Evolutionary conservation across 2,888 invertebrate genomes (phyloP).

Genomic region (Diaprepes abbreviatus): DNA sequence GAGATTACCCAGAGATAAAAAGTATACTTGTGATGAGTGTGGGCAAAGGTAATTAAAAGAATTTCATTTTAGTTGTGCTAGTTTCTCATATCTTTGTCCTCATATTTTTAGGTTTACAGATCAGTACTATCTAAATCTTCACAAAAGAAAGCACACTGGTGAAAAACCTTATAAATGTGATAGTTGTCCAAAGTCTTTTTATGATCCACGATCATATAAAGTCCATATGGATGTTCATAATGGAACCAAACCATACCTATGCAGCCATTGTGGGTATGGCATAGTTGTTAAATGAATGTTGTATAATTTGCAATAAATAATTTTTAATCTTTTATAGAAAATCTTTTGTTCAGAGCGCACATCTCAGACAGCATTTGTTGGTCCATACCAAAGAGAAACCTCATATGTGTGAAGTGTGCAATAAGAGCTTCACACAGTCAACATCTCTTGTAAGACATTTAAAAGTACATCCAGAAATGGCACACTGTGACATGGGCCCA

Average conservation of each 20-base stretch:
- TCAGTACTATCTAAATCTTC: constrained; percentile 61
- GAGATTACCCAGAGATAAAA: constrained; percentile 69
- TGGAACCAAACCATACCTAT: constrained; percentile 59
- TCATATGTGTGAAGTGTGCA: constrained; percentile 58
- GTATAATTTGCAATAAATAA: no score
- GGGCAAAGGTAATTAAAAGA: constrained; percentile 59
- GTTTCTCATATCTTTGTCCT: background rate
- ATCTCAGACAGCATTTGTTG: constrained; percentile 59
- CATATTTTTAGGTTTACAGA: constrained; percentile 57
- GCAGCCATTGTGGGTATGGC: constrained; percentile 58
- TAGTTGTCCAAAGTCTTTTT: constrained; percentile 59
- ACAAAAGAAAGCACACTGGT: constrained; percentile 61
- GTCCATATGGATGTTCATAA: constrained; percentile 59
- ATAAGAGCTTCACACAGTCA: constrained; percentile 59
- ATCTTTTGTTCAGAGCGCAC: constrained; percentile 58
- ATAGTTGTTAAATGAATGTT: no score
- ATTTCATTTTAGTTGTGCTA: no score
- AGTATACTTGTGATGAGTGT: constrained; percentile 69
- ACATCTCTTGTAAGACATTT: constrained; percentile 58
- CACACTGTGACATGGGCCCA: background rate
- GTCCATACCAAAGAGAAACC: constrained; percentile 61
- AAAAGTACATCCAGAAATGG: constrained; percentile 49
- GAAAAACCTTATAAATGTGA: constrained; percentile 60
- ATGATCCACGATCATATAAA: constrained; percentile 60
- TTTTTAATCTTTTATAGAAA: constrained; percentile 53